Evolutionary conservation across 2,113 vertebrate species (phyloP).

Genomic region (Lonchura striata): DNA sequence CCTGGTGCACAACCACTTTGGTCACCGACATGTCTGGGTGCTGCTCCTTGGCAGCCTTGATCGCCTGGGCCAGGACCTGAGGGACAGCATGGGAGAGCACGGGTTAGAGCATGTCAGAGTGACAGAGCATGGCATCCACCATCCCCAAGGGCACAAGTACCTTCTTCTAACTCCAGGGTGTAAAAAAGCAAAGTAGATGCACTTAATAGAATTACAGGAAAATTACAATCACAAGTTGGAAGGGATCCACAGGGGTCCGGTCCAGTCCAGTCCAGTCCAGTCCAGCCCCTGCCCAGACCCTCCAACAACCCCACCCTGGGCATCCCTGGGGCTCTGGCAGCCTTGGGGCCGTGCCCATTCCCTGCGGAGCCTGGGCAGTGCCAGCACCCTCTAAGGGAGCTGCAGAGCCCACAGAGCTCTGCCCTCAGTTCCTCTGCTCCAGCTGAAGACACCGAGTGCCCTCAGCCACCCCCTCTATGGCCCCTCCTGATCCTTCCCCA

Average conservation of each 20-base stretch:
- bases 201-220: neutral
- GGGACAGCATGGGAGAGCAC: neutral
- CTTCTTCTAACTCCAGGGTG: neutral
- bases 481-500: neutral
- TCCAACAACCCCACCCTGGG: rapidly evolving
- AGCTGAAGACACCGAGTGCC: neutral
- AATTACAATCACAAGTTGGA: neutral
- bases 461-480: neutral
- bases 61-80: conserved; percentile 94
- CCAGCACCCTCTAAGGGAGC: neutral
- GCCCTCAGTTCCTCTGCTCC: neutral
- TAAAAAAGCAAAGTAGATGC: neutral
- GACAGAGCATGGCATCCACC: neutral
- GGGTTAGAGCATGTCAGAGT: neutral
- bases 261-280: rapidly evolving
- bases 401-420: neutral
- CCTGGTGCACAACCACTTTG: conserved; percentile 98
- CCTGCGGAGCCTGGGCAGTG: neutral
- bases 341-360: neutral
- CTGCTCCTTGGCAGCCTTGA: conserved; percentile 96
- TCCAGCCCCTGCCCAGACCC: neutral
- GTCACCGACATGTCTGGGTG: conserved; percentile 99
- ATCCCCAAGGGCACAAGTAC: too few relatives aligned
- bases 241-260: rapidly evolving
- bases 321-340: neutral